Conservation (phyloP, 2,113 vertebrate species). For the Limanda limanda region DNA sequence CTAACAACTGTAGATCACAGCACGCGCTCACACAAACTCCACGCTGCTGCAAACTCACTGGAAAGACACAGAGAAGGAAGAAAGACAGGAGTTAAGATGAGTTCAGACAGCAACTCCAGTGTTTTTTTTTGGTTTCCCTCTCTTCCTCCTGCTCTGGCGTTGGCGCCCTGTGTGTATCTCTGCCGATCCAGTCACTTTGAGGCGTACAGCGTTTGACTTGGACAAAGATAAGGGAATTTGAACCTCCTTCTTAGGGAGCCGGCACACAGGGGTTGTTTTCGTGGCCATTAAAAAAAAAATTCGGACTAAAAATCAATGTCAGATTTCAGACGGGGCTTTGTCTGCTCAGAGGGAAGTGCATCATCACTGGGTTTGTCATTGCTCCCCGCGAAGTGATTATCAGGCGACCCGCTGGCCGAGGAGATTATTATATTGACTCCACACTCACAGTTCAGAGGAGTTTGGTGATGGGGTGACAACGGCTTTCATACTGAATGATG, state of each 20-base stretch:
- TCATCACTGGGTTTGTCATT: constrained; percentile 20
- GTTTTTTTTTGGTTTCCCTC: neutral
- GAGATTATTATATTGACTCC: constrained; percentile 55
- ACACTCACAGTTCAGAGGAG: constrained; percentile 26
- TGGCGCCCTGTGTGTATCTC: constrained; percentile 26
- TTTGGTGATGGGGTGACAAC: constrained; percentile 25
- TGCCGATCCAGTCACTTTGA: constrained; percentile 60
- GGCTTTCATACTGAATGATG: constrained; percentile 35
- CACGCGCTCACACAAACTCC: constrained; percentile 4
- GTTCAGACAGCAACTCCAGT: constrained; percentile 52
- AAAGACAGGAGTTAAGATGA: constrained; percentile 49
- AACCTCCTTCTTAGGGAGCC: constrained; percentile 36
- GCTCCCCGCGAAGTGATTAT: constrained; percentile 43
- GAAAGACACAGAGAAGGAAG: constrained; percentile 24
- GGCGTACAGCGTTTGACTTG: constrained; percentile 65
- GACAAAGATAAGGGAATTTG: constrained; percentile 61
- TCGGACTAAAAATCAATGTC: constrained; percentile 61
- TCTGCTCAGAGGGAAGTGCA: constrained; percentile 28
- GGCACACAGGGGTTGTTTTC: constrained; percentile 52
- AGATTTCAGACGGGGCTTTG: constrained; percentile 32
- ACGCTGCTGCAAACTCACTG: constrained; percentile 23
- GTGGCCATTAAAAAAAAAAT: constrained; percentile 25
- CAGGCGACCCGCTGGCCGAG: constrained; percentile 24
- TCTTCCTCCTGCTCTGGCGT: constrained; percentile 13
- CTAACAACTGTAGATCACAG: constrained; percentile 26